Percentiles rank a stretch among this genome's conserved stretches.
Evolutionary conservation across 2,797 vertebrate genomes (phyloP).

Genomic region (Pangasius macronema): DNA sequence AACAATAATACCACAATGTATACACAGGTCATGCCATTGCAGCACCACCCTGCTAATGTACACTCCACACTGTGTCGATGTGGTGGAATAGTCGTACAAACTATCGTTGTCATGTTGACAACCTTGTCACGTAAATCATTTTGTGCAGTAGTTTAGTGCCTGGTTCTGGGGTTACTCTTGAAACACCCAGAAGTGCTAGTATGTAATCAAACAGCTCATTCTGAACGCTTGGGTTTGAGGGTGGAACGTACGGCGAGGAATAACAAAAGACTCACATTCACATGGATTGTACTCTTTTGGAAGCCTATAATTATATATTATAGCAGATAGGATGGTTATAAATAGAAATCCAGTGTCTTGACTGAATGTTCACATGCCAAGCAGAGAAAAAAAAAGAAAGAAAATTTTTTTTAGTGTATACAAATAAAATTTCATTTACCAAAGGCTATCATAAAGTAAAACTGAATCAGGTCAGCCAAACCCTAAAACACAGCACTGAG

Average conservation of each 20-base stretch:
- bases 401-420: not conserved
- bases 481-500: not conserved
- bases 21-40: not conserved
- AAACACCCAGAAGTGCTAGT: not conserved
- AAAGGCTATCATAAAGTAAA: not conserved
- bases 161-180: not conserved
- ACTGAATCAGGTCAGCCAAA: not conserved
- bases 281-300: not conserved
- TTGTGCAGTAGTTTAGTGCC: not conserved
- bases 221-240: not conserved
- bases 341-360: no score
- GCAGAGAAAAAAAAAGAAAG: not conserved
- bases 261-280: not conserved
- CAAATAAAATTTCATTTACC: not conserved
- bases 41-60: constrained; percentile 16
- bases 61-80: no score
- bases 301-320: not conserved
- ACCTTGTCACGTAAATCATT: no score
- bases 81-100: no score
- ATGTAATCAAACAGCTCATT: constrained; percentile 14
- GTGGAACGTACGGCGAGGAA: not conserved
- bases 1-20: constrained; percentile 31
- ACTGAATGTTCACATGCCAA: not conserved
- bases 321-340: not conserved
- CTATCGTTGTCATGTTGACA: no score